Evolutionary conservation across 2,888 invertebrate genomes (phyloP), one percentile per base, ranked within the genome.

Genomic region (Salticus scenicus): DNA sequence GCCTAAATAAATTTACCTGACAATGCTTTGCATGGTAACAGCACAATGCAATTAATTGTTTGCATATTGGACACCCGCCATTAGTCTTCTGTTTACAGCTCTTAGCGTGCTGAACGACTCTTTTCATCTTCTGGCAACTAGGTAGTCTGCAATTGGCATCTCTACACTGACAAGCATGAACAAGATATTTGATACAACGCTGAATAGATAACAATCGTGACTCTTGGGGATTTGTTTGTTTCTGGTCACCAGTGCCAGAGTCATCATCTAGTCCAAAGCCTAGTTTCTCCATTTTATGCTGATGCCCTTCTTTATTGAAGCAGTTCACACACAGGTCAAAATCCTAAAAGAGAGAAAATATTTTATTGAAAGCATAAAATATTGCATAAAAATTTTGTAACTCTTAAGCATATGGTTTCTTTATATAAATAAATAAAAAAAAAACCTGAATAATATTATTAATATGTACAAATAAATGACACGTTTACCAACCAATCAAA

Each of bases 11-110:
- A 47, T 12, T 30, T 70, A 73, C 73, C 73, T 85, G 85, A 92
- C 99, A 99, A 93, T 98, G 97, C 92, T 98, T 99, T 71, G 99
- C 99, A 92, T 99, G 99, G 92, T 98, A 99, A 92, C 98, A 99
- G 91, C 99, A 99, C 88, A 99, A 93, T 57, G 98, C 98, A 90
- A 99, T 98, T 74, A 99, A 94, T 92, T 99, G 99, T 92, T 99
- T 99, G 94, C 99, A 99, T 89, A 99, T 98, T 0, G 98, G 97
- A 92, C 99, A 99, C 88, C 96, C 97, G 89, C 97, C 51, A 30
- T 41, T 73, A 12, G 64, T 97, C 93, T 97, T 97, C 88, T 96
- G 93, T 92, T 98, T 97, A 94, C 99, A 99, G 89, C 95, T 94
- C 93, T 97, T 98, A 31, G 99, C 98, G 92, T 99, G 99, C 87